phyloP scores from a whole-genome alignment of 92 coral and sea anemone species.

The Parazoanthus darwini region DNA sequence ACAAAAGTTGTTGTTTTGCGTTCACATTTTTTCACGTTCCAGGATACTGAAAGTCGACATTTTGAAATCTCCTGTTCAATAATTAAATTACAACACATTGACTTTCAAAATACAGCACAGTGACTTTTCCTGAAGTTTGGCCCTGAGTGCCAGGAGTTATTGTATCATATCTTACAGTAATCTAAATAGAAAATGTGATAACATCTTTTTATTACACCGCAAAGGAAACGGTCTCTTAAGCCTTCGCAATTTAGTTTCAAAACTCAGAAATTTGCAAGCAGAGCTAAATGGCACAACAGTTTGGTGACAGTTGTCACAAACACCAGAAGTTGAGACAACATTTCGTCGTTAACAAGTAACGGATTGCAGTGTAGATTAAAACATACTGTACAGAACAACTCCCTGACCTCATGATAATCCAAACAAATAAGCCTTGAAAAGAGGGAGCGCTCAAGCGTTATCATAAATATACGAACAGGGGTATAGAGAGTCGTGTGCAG shows the following conservation, averaged over 20 bases:
- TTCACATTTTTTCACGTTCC: background rate
- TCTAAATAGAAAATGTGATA: too few relatives aligned
- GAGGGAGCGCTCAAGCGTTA: too few relatives aligned
- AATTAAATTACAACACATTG: too few relatives aligned
- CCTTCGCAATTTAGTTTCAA: background rate
- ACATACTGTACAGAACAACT: too few relatives aligned
- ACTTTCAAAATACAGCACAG: background rate
- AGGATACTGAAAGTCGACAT: background rate
- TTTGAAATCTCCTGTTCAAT: background rate
- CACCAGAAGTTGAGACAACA: background rate
- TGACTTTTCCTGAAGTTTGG: background rate
- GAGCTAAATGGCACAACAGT: background rate
- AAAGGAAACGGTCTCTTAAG: too few relatives aligned
- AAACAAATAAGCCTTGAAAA: too few relatives aligned
- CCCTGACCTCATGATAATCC: too few relatives aligned
- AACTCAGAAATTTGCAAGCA: too few relatives aligned
- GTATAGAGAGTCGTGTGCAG: background rate
- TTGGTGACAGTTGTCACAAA: too few relatives aligned
- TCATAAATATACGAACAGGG: too few relatives aligned
- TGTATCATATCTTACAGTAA: background rate
- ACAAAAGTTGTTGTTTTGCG: background rate
- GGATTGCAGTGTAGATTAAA: background rate
- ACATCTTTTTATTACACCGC: background rate
- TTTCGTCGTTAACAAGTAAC: background rate
- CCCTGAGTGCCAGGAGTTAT: background rate